Conservation (phyloP, 2,113 vertebrate genomes). For the Empidonax traillii region DNA sequence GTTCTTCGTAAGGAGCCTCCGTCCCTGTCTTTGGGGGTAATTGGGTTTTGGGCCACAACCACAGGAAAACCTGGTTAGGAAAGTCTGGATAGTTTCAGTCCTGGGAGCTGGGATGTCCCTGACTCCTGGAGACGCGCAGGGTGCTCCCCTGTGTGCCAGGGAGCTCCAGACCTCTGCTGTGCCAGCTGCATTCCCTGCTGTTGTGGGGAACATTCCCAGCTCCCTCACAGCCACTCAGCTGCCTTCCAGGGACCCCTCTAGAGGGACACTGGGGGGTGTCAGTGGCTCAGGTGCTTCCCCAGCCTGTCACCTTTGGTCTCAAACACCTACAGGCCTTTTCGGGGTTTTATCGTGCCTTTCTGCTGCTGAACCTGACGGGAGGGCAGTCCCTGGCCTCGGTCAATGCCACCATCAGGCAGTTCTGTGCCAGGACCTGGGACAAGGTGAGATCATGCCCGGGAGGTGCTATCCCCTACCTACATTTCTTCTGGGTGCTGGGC, state of each 20-base stretch:
- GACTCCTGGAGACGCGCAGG: rapidly evolving
- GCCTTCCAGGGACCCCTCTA: too few relatives aligned
- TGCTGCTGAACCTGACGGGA: slow-evolving; percentile 77
- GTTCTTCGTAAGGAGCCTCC: slow-evolving; percentile 72
- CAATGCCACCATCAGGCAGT: slow-evolving; percentile 58
- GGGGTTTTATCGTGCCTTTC: slow-evolving; percentile 73
- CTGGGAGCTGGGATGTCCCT: neutral
- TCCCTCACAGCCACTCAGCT: rapidly evolving
- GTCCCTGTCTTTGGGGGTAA: rapidly evolving
- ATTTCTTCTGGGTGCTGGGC: neutral
- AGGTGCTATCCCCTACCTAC: neutral
- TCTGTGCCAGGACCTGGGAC: slow-evolving; percentile 73
- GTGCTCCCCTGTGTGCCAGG: rapidly evolving
- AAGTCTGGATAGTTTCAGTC: neutral
- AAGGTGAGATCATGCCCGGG: slow-evolving; percentile 48
- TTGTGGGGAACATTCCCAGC: neutral
- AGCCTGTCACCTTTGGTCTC: neutral
- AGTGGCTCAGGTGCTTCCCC: neutral
- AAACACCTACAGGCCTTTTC: slow-evolving; percentile 75
- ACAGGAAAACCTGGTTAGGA: neutral
- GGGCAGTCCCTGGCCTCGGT: slow-evolving; percentile 39
- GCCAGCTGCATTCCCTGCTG: rapidly evolving
- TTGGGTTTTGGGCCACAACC: rapidly evolving
- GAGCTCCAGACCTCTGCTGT: neutral
- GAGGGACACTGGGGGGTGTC: rapidly evolving